Evolutionary conservation across 2,797 vertebrate genomes (phyloP).

Genomic region (Phrynocephalus guinanensis): DNA sequence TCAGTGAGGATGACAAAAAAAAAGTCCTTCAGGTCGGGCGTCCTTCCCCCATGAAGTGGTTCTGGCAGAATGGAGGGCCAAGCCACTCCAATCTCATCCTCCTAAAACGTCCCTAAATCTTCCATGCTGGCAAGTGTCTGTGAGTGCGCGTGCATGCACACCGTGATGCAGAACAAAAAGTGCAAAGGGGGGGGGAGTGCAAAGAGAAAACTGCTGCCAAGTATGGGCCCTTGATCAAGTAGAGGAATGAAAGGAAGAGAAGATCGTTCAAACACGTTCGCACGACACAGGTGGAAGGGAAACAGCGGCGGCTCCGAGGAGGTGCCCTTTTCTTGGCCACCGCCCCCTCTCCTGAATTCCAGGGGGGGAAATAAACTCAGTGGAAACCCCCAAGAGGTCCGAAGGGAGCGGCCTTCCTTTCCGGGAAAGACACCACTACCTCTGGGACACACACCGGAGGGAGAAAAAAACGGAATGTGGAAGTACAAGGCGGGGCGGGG

Average conservation of each 20-base stretch:
- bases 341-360: constrained; percentile 47
- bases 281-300: constrained; percentile 53
- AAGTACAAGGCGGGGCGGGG: too few relatives aligned
- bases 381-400: constrained; percentile 60
- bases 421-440: constrained; percentile 64
- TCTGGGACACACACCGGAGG: constrained; percentile 57
- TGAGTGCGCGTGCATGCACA: constrained; percentile 17
- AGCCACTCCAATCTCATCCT: constrained; percentile 51
- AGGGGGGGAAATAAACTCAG: constrained; percentile 42
- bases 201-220: constrained; percentile 66
- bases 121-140: constrained; percentile 29
- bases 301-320: constrained; percentile 46
- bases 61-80: constrained; percentile 55
- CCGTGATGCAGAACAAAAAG: constrained; percentile 29
- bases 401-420: constrained; percentile 71
- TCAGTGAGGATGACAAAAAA: constrained; percentile 65
- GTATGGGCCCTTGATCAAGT: constrained; percentile 52
- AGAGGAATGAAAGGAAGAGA: background rate
- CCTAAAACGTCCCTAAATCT: constrained; percentile 39
- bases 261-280: constrained; percentile 51
- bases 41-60: constrained; percentile 52
- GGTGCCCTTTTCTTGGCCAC: constrained; percentile 54
- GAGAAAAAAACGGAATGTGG: constrained; percentile 44
- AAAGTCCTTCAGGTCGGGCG: constrained; percentile 61
- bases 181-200: constrained; percentile 57